Evolutionary conservation across 1,140 invertebrate species (phyloP).

Genomic region (Magallana angulata): DNA sequence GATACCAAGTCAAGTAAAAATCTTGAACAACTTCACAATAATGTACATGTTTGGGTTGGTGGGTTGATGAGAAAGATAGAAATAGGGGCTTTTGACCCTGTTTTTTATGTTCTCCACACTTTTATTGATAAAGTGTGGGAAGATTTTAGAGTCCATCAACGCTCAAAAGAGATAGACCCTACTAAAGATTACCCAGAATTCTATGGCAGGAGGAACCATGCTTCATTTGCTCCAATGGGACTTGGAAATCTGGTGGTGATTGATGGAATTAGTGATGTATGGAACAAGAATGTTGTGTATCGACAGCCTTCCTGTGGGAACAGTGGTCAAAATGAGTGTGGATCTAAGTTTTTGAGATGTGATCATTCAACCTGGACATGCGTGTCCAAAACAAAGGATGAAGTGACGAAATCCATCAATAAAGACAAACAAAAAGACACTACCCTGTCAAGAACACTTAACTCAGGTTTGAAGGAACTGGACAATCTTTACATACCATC

Average conservation of each 20-base stretch:
- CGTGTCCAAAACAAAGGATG: constrained; percentile 38
- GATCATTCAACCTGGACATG: constrained; percentile 17
- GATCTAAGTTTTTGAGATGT: constrained; percentile 49
- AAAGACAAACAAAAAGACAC: neutral
- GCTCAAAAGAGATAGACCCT: constrained; percentile 53
- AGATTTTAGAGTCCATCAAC: constrained; percentile 60
- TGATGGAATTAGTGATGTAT: constrained; percentile 55
- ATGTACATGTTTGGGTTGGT: constrained; percentile 61
- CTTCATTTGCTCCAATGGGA: constrained; percentile 55
- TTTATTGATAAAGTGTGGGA: constrained; percentile 61
- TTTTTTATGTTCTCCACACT: constrained; percentile 58
- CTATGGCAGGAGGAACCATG: constrained; percentile 50
- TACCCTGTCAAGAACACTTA: neutral
- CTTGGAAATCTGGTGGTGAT: constrained; percentile 48
- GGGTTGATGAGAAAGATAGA: constrained; percentile 60
- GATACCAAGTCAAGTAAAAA: constrained; percentile 42
- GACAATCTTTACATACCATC: neutral
- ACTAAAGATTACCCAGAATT: constrained; percentile 57
- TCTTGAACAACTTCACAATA: constrained; percentile 54
- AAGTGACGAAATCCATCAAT: neutral
- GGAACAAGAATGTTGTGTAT: constrained; percentile 47
- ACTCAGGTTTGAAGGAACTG: neutral
- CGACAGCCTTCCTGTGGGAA: constrained; percentile 22
- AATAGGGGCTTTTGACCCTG: constrained; percentile 58
- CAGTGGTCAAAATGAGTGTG: constrained; percentile 18